Conservation (phyloP, 2,797 vertebrate genomes). For the Sparus aurata region DNA sequence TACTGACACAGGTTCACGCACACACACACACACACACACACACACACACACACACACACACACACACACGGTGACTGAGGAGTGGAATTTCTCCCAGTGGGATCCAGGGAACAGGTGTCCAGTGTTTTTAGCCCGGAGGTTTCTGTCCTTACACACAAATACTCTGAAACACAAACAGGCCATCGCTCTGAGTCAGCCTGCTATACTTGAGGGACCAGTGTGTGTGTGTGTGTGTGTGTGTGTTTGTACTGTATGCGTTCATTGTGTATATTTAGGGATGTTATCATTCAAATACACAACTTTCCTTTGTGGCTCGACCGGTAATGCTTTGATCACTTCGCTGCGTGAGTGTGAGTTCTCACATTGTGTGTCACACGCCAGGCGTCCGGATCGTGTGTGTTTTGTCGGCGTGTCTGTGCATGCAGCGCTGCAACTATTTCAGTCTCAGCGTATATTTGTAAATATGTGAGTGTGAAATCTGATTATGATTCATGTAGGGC, state of each 20-base stretch:
- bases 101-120: slow-evolving; percentile 73
- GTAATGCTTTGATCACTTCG: slow-evolving; percentile 12
- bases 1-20: slow-evolving; percentile 7
- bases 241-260: slow-evolving; percentile 13
- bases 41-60: slow-evolving; percentile 9
- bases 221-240: slow-evolving; percentile 1
- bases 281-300: slow-evolving; percentile 32
- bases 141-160: slow-evolving; percentile 51
- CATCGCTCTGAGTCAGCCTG: slow-evolving; percentile 36
- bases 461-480: slow-evolving; percentile 16
- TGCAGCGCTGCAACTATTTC: slow-evolving; percentile 15
- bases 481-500: slow-evolving; percentile 14
- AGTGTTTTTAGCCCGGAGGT: slow-evolving; percentile 63
- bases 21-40: slow-evolving; percentile 16
- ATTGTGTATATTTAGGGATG: slow-evolving; percentile 37
- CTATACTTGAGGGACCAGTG: neutral
- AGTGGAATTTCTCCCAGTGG: slow-evolving; percentile 67
- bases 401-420: slow-evolving; percentile 24
- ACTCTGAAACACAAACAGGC: slow-evolving; percentile 35
- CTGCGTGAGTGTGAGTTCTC: slow-evolving; percentile 15
- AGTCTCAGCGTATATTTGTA: slow-evolving; percentile 7
- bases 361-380: slow-evolving; percentile 15
- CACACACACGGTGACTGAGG: slow-evolving; percentile 25
- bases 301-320: neutral
- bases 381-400: slow-evolving; percentile 6